Conservation (phyloP, 1,140 invertebrate species). For the Leptopilina clavipes region DNA sequence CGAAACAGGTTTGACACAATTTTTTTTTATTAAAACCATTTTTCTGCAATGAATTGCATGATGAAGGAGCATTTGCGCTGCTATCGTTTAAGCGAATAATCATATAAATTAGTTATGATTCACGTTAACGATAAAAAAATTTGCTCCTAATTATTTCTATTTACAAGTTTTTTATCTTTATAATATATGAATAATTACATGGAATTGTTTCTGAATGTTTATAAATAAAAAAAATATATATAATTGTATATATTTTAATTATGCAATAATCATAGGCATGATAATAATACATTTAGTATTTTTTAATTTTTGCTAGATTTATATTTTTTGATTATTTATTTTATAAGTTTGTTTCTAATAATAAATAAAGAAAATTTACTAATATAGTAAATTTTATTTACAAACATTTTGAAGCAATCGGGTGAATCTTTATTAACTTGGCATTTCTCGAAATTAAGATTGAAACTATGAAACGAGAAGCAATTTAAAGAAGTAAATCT, state of each 20-base stretch:
- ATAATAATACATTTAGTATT: no score
- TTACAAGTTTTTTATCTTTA: neutral
- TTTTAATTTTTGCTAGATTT: no score
- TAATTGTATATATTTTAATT: no score
- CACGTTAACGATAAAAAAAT: constrained; percentile 2
- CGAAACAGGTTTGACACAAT: neutral
- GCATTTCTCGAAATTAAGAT: neutral
- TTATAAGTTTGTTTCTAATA: no score
- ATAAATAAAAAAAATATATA: no score
- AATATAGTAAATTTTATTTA: neutral
- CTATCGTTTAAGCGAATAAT: neutral
- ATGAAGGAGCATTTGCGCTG: neutral
- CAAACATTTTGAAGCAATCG: neutral
- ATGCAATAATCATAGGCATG: no score
- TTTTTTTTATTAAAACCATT: neutral
- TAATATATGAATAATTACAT: neutral
- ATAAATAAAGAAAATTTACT: no score
- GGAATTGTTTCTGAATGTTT: neutral
- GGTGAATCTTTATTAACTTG: constrained; percentile 22
- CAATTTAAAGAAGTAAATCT: neutral
- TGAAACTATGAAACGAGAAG: neutral
- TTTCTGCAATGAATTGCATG: constrained; percentile 1
- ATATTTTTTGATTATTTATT: no score
- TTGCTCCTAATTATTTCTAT: constrained; percentile 12
- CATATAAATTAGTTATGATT: constrained; percentile 22